Percentiles rank a stretch among this genome's conserved stretches.
These are phyloP conservation scores for Drosophila seguyi DNA, from an alignment of 1,140 invertebrate species.

Conservation along the genomic window DNA sequence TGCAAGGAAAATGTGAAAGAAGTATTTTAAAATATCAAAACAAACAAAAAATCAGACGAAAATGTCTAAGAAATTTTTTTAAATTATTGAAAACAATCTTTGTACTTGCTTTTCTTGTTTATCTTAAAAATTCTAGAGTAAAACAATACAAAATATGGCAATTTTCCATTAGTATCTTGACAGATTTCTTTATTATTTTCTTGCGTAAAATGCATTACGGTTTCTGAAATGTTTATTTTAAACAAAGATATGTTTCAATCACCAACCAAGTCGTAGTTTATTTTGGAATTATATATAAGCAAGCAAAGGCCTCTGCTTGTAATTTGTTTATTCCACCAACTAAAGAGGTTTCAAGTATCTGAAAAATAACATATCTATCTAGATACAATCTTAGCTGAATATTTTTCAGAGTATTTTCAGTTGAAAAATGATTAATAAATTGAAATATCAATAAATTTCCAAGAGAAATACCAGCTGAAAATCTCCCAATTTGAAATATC, in stretches of 20 bases:
- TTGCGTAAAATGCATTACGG: not conserved
- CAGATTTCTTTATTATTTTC: constrained; percentile 9
- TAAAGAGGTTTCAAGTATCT: not conserved
- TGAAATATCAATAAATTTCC: not conserved
- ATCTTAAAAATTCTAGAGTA: not conserved
- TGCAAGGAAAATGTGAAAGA: no score
- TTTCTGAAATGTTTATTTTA: constrained; percentile 4
- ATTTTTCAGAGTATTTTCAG: no score
- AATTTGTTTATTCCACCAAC: not conserved
- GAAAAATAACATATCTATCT: not conserved
- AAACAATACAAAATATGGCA: not conserved
- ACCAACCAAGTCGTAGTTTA: not conserved
- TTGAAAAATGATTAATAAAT: not conserved
- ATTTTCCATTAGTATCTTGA: constrained; percentile 8
- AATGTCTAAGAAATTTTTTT: no score
- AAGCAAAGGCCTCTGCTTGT: not conserved
- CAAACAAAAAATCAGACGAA: not conserved
- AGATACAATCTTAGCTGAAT: no score
- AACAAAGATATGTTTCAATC: constrained; percentile 1
- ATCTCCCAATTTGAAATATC: constrained; percentile 25
- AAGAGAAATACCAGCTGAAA: not conserved
- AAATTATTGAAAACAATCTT: not conserved
- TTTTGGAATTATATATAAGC: not conserved
- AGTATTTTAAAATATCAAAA: not conserved
- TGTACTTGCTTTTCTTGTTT: not conserved